Conservation (phyloP, 2,888 invertebrate species). For the Caenorhabditis angaria region DNA sequence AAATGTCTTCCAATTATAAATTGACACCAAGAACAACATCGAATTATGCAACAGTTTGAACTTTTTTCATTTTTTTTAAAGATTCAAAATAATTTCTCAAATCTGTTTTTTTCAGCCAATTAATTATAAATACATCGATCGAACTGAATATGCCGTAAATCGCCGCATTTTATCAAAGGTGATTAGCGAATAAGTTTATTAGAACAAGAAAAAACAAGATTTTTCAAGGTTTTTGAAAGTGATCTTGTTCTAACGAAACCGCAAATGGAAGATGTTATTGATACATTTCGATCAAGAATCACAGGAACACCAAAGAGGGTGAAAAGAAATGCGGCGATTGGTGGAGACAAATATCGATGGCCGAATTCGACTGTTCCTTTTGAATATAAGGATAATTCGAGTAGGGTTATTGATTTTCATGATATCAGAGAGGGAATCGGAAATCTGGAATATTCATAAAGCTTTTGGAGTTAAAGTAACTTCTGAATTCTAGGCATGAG, state of each 20-base stretch:
- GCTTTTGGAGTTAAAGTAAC: too few species aligned
- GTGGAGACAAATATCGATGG: conserved; percentile 51
- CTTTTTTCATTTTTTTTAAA: neutral
- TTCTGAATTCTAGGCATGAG: too few species aligned
- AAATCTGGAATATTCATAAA: too few species aligned
- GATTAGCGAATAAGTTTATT: too few species aligned
- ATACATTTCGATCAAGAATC: conserved; percentile 42
- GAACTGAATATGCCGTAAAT: conserved; percentile 48
- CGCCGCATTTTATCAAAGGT: conserved; percentile 45
- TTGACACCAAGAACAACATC: conserved; percentile 35
- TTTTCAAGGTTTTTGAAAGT: conserved; percentile 44
- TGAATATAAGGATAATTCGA: conserved; percentile 43
- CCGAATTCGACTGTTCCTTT: conserved; percentile 49
- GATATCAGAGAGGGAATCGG: too few species aligned
- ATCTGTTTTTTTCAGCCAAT: conserved; percentile 20
- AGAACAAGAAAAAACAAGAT: neutral
- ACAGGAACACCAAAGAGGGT: conserved; percentile 17
- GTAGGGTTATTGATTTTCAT: too few species aligned
- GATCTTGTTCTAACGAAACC: conserved; percentile 49
- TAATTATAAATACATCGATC: conserved; percentile 31
- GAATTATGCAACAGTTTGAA: conserved; percentile 30
- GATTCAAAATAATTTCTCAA: conserved; percentile 2
- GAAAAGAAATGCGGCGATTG: conserved; percentile 49
- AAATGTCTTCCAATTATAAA: conserved; percentile 31
- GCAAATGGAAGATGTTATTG: conserved; percentile 52